Base-by-base conservation (phyloP, 2,888 invertebrate species). In the Plutella xylostella region DNA sequence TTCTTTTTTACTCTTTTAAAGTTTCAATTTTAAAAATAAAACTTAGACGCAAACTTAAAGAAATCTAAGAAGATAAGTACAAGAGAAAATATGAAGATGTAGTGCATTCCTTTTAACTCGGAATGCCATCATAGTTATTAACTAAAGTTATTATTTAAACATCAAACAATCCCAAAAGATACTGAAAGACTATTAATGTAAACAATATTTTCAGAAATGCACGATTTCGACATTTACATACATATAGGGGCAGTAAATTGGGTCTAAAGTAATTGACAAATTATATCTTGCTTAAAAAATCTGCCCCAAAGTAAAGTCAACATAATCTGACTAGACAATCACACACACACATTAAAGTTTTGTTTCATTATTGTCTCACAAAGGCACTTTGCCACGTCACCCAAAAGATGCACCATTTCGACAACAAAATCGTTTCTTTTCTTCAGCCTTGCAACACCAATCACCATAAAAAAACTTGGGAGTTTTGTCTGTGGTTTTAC, bases 301-400 rank as follows among this genome's bases (percentile, higher is more conserved):
- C 14, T 17, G 11, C 15, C 17, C 34, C 5, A 34, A 17, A 9
- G 11, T 17, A 30, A 35, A 25, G 17, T 21, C 12, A 35, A 19
- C 28, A 18, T 20, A 34, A 11, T 17, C 55, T 79, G 79, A 79
- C 79, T 79, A 79, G 79, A 79, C 76, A 69, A 54, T 61, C 68
- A 65, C 70, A 68, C 75, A 68, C 61, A 59, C 68, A 67, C 70
- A 25, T 39, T 12, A 19, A 37, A 43, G 18, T 9, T 15, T 25
- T 5, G 7, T n/a, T 15, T 15, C 11, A 14, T 31, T 43, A 43
- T 43, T 43, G 35, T 47, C 34, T 38, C 20, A 25, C 46, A 51
- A 53, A 53, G 51, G 51, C 54, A 55, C 54, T n/a, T n/a, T n/a
- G n/a, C n/a, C n/a, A n/a, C n/a, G n/a, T n/a, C n/a, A n/a, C n/a